Conservation (phyloP, 2,113 vertebrate genomes). For the Siniperca knerii region DNA sequence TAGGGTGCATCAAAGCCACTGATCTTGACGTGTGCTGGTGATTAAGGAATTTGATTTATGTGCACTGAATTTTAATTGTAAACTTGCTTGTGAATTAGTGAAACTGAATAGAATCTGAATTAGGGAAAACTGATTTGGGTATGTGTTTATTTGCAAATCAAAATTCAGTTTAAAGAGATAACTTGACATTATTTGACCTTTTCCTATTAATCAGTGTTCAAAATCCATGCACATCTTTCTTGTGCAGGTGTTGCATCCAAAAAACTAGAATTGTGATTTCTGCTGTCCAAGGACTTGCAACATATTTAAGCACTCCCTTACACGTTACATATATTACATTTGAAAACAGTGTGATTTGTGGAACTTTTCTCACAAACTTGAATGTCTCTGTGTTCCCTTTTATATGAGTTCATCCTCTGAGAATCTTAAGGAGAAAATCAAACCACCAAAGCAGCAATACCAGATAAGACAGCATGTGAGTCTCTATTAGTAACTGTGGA, state of each 20-base stretch:
- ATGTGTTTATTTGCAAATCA: background rate
- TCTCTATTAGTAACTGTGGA: conserved; percentile 6
- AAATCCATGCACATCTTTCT: too few relatives aligned
- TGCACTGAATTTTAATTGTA: background rate
- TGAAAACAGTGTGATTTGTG: too few relatives aligned
- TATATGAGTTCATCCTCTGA: background rate
- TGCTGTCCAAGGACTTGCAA: background rate
- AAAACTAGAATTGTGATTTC: background rate
- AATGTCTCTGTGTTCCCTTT: too few relatives aligned
- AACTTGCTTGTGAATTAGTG: background rate
- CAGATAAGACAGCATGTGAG: background rate
- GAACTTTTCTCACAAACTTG: too few relatives aligned
- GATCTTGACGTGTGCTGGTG: background rate
- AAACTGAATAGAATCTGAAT: background rate
- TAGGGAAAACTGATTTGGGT: too few relatives aligned
- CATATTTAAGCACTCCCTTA: too few relatives aligned
- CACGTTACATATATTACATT: too few relatives aligned
- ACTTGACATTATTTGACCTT: background rate
- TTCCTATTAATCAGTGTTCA: background rate
- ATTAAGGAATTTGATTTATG: background rate
- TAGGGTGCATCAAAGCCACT: background rate
- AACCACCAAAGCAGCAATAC: background rate
- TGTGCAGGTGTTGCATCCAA: too few relatives aligned
- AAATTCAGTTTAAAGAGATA: background rate
- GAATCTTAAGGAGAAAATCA: background rate